Evolutionary conservation across 2,888 invertebrate genomes (phyloP).

Genomic region (Lycaena phlaeas): DNA sequence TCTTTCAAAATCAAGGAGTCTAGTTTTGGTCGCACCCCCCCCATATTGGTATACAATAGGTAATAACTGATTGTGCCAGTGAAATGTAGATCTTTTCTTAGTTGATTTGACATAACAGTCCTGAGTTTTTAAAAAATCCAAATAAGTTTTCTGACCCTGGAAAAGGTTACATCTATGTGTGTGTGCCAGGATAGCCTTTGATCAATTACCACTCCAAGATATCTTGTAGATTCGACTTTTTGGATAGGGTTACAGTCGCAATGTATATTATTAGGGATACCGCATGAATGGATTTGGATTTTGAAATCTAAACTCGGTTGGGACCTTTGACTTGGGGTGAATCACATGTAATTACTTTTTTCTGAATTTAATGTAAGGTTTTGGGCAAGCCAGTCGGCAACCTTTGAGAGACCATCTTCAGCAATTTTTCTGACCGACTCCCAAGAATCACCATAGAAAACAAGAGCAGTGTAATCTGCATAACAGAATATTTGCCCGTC

Average conservation of each 20-base stretch:
- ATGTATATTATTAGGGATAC: neutral
- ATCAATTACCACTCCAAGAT: neutral
- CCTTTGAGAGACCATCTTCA: neutral
- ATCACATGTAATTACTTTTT: neutral
- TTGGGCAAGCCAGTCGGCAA: neutral
- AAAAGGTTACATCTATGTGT: neutral
- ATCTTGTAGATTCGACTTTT: neutral
- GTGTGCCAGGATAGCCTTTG: neutral
- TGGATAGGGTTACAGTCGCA: neutral
- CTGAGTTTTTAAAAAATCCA: neutral
- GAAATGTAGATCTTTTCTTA: neutral
- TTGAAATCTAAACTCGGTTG: neutral
- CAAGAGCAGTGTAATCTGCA: neutral
- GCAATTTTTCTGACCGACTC: neutral
- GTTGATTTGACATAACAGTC: neutral
- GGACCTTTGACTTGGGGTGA: neutral
- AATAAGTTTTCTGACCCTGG: neutral
- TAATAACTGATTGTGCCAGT: neutral
- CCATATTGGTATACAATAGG: neutral
- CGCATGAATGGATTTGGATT: neutral
- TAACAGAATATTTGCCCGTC: neutral
- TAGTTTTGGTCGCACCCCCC: constrained; percentile 11
- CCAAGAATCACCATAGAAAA: neutral
- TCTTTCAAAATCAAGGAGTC: constrained; percentile 11
- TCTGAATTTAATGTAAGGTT: neutral